Conservation (phyloP, 2,113 vertebrate genomes). For the Lasiurus cinereus region DNA sequence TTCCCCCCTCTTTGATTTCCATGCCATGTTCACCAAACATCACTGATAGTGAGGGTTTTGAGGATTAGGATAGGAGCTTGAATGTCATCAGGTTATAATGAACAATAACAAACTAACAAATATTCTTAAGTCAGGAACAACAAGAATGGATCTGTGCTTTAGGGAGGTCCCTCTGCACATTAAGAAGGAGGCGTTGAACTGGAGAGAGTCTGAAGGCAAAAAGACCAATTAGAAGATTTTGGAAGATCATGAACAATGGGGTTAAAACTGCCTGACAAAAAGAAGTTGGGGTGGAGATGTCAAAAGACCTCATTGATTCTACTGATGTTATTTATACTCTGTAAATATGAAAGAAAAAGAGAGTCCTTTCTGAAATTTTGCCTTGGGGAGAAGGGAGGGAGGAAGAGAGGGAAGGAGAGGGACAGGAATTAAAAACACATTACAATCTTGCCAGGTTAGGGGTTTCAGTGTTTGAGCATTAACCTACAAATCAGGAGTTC, state of each 20-base stretch:
- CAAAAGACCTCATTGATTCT: neutral
- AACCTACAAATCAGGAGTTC: too few relatives aligned
- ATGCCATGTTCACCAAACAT: neutral
- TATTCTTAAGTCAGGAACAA: neutral
- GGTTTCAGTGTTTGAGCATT: too few relatives aligned
- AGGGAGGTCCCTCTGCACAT: neutral
- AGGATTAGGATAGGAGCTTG: neutral
- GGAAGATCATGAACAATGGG: neutral
- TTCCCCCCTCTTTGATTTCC: neutral
- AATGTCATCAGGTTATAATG: neutral
- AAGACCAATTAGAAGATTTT: neutral
- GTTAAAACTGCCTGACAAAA: neutral
- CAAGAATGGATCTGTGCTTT: neutral
- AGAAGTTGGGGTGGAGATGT: neutral
- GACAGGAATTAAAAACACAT: neutral
- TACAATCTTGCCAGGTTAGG: neutral
- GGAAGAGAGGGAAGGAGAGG: neutral
- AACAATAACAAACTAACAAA: neutral
- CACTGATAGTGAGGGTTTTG: neutral
- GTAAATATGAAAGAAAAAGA: neutral
- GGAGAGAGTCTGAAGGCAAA: neutral
- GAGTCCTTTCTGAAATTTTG: slow-evolving; percentile 31
- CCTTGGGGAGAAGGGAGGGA: neutral
- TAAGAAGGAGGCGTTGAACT: neutral
- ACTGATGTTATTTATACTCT: neutral